Base-by-base conservation (phyloP, 2,797 vertebrate species). In the Lindbergichthys nudifrons region DNA sequence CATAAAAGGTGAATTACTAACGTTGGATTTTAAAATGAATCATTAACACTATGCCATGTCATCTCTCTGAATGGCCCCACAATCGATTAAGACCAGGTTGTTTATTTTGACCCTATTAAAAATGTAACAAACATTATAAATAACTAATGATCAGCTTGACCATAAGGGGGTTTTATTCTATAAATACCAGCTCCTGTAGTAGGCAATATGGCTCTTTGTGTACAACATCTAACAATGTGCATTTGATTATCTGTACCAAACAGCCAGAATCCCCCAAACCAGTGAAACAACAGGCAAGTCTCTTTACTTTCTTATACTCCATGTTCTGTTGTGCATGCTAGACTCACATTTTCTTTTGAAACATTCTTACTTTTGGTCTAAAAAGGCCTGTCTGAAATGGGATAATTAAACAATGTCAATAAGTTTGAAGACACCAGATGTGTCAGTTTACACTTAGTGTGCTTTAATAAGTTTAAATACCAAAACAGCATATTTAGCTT, bases 251-350 rank as follows among this genome's bases (percentile, higher is more conserved):
- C 95, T 96, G 87, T 92, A 88, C 95, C 87, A 89, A 95, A 94
- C 97, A 99, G 97, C 97, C 97, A 81, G 97, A 98, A 92, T 98
- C 96, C 71, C 97, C 97, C 75, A 98, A 99, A 94, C 96, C 96
- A 92, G 94, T 96, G 92, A 99, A 98, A 92, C 95, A 95, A 74
- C 97, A 99, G 97, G 97, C 96, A 99, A 98, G 98, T 99, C 90
- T 85, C 85, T 62, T 66, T 59, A 32, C 74, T 85, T 86, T 77
- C 57, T 87, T 86, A 65, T 45, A 69, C 57, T 77, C 47, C 18
- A 62, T 75, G 19, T 87, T 70, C 45, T 78, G 32, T 36, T 77
- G 36, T 91, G 89, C 90, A 94, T 93, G 89, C 77, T 53, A 60
- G 67, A 81, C 81, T 81, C 70, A 87, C 73, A 32, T 73, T 71